Percentiles rank a stretch among this genome's conserved stretches.
These are phyloP conservation scores for Pelochelys cantorii DNA, from an alignment of 2,797 vertebrate genomes.

Conservation along the genomic window DNA sequence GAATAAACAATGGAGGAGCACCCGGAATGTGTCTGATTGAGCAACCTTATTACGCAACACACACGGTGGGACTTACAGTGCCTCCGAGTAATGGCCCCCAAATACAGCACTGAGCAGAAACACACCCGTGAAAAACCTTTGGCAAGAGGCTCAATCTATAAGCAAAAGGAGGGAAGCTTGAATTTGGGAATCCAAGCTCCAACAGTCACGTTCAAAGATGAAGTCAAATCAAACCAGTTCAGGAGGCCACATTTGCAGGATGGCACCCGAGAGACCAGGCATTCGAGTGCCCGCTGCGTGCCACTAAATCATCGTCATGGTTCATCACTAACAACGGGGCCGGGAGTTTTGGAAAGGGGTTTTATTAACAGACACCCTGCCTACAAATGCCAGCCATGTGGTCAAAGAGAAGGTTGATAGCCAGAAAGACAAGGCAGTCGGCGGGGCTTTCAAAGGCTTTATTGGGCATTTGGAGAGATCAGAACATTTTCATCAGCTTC, in stretches of 20 bases:
- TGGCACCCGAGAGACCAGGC: background rate
- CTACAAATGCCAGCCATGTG: background rate
- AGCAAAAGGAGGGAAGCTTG: background rate
- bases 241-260: background rate
- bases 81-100: fast-evolving
- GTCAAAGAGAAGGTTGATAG: background rate
- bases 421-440: background rate
- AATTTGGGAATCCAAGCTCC: background rate
- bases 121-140: background rate
- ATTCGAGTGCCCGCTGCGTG: background rate
- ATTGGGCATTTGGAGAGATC: background rate
- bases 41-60: fast-evolving
- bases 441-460: background rate
- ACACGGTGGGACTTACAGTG: background rate
- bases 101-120: fast-evolving
- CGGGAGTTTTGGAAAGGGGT: background rate
- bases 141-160: background rate
- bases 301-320: background rate
- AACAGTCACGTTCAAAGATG: background rate
- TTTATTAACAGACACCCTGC: background rate
- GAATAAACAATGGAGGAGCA: background rate
- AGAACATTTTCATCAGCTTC: background rate
- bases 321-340: background rate
- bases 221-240: background rate
- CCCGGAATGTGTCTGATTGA: fast-evolving